Percentiles rank a stretch among this genome's conserved stretches.
Conservation (phyloP, 1,140 invertebrate genomes). For the Bombus terrestris region DNA sequence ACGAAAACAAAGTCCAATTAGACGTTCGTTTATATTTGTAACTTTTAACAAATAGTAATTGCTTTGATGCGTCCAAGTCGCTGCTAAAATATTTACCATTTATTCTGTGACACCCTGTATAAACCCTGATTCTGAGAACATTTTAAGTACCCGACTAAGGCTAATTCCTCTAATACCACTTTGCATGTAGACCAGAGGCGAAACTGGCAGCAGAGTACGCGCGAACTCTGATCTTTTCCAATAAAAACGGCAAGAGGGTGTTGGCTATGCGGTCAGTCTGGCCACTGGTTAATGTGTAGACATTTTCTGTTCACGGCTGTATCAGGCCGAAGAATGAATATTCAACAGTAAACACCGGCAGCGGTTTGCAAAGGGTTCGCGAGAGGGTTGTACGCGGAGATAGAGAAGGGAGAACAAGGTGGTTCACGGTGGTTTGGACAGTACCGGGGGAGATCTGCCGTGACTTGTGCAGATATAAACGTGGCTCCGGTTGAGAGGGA, state of each 20-base stretch:
- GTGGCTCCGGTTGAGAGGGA: constrained; percentile 58
- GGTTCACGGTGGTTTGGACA: constrained; percentile 24
- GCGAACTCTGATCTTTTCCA: background rate
- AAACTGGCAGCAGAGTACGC: background rate
- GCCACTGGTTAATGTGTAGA: constrained; percentile 64
- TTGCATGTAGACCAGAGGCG: background rate
- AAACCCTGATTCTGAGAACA: background rate
- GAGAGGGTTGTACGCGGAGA: constrained; percentile 45
- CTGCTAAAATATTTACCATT: too few relatives aligned
- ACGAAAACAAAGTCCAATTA: too few relatives aligned
- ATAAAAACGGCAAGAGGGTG: constrained; percentile 43
- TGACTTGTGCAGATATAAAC: constrained; percentile 69
- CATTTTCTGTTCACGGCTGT: constrained; percentile 54
- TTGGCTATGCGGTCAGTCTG: constrained; percentile 46
- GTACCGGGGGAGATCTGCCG: constrained; percentile 23
- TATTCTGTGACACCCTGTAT: too few relatives aligned
- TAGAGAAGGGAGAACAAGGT: constrained; percentile 48
- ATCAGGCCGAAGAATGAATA: constrained; percentile 68
- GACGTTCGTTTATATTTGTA: too few relatives aligned
- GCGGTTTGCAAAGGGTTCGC: constrained; percentile 56
- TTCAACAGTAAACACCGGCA: constrained; percentile 70
- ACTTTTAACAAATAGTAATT: too few relatives aligned
- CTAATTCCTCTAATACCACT: background rate
- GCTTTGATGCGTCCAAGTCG: too few relatives aligned
- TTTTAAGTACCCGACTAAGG: background rate